These are phyloP conservation scores for Battus philenor DNA, from an alignment of 1,140 invertebrate genomes.

Conservation along the genomic window DNA sequence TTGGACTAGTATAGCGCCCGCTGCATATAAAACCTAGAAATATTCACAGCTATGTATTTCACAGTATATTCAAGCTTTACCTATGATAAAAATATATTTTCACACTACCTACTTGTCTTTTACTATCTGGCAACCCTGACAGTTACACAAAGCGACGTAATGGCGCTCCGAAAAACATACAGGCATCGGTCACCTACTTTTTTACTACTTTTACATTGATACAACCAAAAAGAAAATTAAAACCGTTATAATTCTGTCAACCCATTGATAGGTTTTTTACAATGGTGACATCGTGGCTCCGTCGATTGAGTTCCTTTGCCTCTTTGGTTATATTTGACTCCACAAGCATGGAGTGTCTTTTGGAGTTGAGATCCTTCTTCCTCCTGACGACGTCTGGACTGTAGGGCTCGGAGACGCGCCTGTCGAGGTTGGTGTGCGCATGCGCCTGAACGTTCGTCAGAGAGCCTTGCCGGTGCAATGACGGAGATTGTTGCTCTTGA, in stretches of 20 bases:
- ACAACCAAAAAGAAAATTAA: slow-evolving; percentile 22
- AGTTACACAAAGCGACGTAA: slow-evolving; percentile 1
- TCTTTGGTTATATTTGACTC: slow-evolving; percentile 54
- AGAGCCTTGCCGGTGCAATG: slow-evolving; percentile 43
- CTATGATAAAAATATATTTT: no score
- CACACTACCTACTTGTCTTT: background rate
- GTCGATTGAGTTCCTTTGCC: slow-evolving; percentile 53
- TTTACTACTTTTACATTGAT: slow-evolving; percentile 20
- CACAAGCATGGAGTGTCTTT: slow-evolving; percentile 65
- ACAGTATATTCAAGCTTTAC: background rate
- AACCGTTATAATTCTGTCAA: slow-evolving; percentile 46
- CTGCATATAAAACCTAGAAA: background rate
- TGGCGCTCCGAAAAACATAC: background rate
- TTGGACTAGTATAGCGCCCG: slow-evolving; percentile 8
- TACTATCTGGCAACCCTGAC: slow-evolving; percentile 9
- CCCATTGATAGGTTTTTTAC: slow-evolving; percentile 69
- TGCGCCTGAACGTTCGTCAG: slow-evolving; percentile 39
- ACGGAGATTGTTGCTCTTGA: slow-evolving; percentile 37
- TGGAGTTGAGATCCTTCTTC: slow-evolving; percentile 54
- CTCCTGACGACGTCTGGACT: slow-evolving; percentile 52
- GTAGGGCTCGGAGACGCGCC: slow-evolving; percentile 66
- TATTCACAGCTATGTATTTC: background rate
- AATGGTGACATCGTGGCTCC: slow-evolving; percentile 60
- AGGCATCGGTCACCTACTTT: slow-evolving; percentile 1
- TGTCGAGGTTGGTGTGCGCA: slow-evolving; percentile 36